Evolutionary conservation across 2,113 vertebrate species (phyloP).

Genomic region (Vidua macroura): DNA sequence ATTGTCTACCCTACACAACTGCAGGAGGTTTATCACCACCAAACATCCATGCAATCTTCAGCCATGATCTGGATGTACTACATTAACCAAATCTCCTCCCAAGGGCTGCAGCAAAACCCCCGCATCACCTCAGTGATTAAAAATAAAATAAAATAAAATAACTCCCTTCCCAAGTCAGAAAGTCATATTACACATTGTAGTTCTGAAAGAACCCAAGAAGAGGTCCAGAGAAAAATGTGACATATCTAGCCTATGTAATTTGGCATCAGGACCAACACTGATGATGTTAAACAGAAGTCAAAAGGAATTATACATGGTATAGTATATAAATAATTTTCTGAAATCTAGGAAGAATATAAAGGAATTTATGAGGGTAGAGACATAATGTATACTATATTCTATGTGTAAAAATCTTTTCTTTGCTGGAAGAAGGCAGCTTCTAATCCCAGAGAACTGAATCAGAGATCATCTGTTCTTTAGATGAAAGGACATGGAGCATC

Average conservation of each 20-base stretch:
- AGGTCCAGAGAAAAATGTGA: neutral
- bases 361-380: neutral
- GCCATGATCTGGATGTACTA: neutral
- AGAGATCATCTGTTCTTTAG: neutral
- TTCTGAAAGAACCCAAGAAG: neutral
- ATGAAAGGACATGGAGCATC: neutral
- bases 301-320: neutral
- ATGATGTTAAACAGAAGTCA: neutral
- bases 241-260: neutral
- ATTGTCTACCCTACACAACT: neutral
- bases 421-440: neutral
- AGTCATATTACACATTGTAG: neutral
- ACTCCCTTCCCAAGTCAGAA: neutral
- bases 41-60: neutral
- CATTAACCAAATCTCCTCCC: neutral
- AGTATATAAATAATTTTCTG: neutral
- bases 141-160: neutral
- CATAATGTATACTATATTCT: neutral
- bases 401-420: neutral
- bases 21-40: neutral
- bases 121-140: neutral
- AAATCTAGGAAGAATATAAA: neutral
- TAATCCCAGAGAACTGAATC: neutral
- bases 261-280: neutral
- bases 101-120: neutral